Evolutionary conservation across 2,888 invertebrate species (phyloP).

Genomic region (Aleiodes leptofemur): DNA sequence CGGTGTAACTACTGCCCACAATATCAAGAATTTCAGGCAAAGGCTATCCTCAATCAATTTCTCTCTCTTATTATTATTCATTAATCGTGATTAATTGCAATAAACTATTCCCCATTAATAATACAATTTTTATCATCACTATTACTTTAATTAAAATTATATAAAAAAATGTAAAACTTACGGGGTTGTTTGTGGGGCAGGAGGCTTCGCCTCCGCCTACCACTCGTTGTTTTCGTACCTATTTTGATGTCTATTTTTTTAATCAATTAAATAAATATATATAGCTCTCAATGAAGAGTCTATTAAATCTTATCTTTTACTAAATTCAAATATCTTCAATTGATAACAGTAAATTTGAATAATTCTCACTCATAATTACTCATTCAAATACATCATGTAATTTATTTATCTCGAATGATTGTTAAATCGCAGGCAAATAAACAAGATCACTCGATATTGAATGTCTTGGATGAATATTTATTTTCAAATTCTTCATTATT

Average conservation of each 20-base stretch:
- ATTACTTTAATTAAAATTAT: too few relatives aligned
- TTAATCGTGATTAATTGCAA: too few relatives aligned
- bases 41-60: too few relatives aligned
- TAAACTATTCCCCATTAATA: too few relatives aligned
- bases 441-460: too few relatives aligned
- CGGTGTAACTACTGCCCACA: too few relatives aligned
- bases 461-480: too few relatives aligned
- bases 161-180: slow-evolving; percentile 59
- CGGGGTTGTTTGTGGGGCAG: slow-evolving; percentile 71
- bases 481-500: too few relatives aligned
- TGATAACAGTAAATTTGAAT: slow-evolving; percentile 13
- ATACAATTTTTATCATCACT: too few relatives aligned
- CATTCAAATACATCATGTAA: slow-evolving; percentile 18
- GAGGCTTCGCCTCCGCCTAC: slow-evolving; percentile 73
- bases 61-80: too few relatives aligned
- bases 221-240: slow-evolving; percentile 71
- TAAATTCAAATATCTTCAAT: slow-evolving; percentile 5
- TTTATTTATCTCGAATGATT: not conserved
- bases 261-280: slow-evolving; percentile 15
- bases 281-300: not conserved
- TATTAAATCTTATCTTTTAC: slow-evolving; percentile 4
- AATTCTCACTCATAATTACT: slow-evolving; percentile 28
- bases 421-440: not conserved
- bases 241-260: slow-evolving; percentile 62
- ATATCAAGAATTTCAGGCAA: too few relatives aligned